Base-by-base conservation (phyloP, 2,888 invertebrate species). In the Eupsilia transversa region DNA sequence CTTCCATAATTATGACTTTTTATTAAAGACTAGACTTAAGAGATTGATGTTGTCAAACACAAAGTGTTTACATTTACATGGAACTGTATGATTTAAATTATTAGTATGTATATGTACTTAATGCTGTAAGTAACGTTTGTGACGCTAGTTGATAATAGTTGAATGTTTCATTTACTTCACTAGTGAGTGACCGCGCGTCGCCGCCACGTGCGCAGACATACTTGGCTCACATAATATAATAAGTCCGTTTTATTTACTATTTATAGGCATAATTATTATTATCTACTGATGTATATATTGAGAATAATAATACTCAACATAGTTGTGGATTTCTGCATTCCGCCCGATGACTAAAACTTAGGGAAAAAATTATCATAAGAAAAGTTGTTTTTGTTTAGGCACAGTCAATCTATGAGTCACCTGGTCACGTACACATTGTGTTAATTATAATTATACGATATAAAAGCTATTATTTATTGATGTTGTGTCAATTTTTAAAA, bases 301-400 rank as follows among this genome's bases (percentile, higher is more conserved):
- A 94, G 93, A 91, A 89, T 94, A 92, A 93, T 93, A 95, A 96
- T 95, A 96, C 95, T 96, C 96, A 96, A 96, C 96, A 94, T 96
- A 96, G 96, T 96, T 96, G 96, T 96, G 96, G 96, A 96, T 96
- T 95, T 96, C 95, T 96, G 96, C 96, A 96, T 96, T 96, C 96
- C 96, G 96, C 96, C 96, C 96, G 96, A 96, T 94, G 96, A 96
- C 96, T 96, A 95, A 96, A 96, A 94, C 93, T 94, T 93, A 93
- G 93, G 95, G 95, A 91, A 86, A 94, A 94, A 93, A 92, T 93
- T 93, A 93, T 94, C 90, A 87, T 94, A 94, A 93, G 92, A 91
- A 93, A 93, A 91, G 90, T 93, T 91, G 89, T 94, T 92, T 90
- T 91, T 90, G 89, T 91, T 90, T 90, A 91, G 91, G 90, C 94